Base-by-base conservation (phyloP, 2,113 vertebrate species). In the Dipodomys stephensi region DNA sequence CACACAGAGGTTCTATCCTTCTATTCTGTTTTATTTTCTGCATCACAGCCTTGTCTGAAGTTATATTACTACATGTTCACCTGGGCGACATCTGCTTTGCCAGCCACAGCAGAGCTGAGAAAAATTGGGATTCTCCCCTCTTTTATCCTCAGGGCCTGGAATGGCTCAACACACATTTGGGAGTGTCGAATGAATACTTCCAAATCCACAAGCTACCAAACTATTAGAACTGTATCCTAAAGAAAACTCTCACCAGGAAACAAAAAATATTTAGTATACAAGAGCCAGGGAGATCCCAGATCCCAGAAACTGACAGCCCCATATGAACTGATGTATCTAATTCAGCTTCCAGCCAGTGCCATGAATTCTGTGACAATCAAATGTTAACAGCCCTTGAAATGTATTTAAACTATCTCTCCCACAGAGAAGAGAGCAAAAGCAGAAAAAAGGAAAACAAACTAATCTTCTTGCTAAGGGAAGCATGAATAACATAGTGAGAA, bases 381-480 rank as follows among this genome's bases (percentile, higher is more conserved):
- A 87, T 57, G 76, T 57, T 73, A 87, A 81, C 12, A 65, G 85
- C 9, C 19, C 32, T 79, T 84, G 6, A 96, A 88, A 68, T 49
- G 25, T 9, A 89, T 11, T 84, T 87, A 84, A 93, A 82, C 60
- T 85, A 28, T 53, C 82, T 84, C 69, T 91, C 87, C 82, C 76
- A 79, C 46, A 27, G 44, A 77, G 6, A 92, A 46, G 57, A 0
- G 7, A 88, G 62, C 82, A 83, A 85, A 88, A 30, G 27, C 86
- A 74, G 39, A 76, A 0, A 84, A 88, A 49, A 91, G 65, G 35
- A 88, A 96, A 83, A 39, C 91, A 87, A 91, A 46, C 72, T 60
- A 91, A 92, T 80, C 65, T 88, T 53, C 39, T 67, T 83, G 83
- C 44, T 80, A 20, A 96, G 79, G 93, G 67, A 32, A 79, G 28